phyloP scores from a whole-genome alignment of 2,113 vertebrate genomes.

The Trachemys scripta region DNA sequence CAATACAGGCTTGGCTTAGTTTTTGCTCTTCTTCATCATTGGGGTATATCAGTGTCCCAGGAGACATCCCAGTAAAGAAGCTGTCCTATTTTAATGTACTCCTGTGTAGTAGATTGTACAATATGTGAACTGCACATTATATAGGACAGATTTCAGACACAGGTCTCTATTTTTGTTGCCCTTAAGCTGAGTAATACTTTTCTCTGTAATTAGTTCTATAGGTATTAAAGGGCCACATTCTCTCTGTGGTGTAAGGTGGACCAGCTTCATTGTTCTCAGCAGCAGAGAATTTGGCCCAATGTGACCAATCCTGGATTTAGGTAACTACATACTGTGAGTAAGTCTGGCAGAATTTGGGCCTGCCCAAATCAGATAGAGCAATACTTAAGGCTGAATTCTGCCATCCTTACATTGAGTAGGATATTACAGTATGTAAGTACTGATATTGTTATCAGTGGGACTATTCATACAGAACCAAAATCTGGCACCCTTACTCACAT shows the following conservation, averaged over 20 bases:
- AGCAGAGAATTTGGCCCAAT: background rate
- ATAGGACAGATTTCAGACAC: background rate
- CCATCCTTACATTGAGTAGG: background rate
- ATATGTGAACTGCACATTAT: background rate
- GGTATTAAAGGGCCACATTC: accelerated
- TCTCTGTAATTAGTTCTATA: slow-evolving; percentile 9
- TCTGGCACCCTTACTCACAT: background rate
- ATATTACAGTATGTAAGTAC: accelerated
- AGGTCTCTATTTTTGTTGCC: background rate
- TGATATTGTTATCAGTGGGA: background rate
- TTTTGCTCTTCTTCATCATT: background rate
- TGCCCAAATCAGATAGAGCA: background rate
- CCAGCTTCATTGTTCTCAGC: background rate
- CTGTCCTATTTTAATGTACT: background rate
- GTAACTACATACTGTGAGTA: background rate
- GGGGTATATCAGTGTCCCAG: background rate
- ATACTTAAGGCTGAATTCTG: background rate
- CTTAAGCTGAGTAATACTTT: background rate
- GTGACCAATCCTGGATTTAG: background rate
- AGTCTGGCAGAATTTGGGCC: background rate
- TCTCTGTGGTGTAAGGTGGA: background rate
- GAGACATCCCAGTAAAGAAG: background rate
- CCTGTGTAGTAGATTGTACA: background rate
- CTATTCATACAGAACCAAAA: accelerated
- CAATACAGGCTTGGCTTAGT: background rate